phyloP scores from a whole-genome alignment of 2,113 vertebrate species.

The Lanius collurio region DNA sequence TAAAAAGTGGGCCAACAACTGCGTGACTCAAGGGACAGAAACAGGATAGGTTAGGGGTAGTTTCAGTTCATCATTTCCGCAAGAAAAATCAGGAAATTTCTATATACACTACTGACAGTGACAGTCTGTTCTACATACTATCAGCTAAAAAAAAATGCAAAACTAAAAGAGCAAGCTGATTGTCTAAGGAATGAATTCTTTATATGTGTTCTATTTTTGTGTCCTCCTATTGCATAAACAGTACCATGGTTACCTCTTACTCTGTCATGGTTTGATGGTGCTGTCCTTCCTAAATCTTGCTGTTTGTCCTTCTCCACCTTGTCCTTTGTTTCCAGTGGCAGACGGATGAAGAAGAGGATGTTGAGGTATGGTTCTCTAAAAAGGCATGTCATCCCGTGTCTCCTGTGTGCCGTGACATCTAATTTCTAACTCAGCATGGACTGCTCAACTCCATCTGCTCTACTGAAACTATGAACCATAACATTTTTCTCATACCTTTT shows the following conservation, averaged over 20 bases:
- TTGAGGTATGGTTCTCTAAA: constrained; percentile 78
- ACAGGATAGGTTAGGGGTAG: background rate
- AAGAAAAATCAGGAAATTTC: background rate
- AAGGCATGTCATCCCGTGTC: constrained; percentile 34
- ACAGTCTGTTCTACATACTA: background rate
- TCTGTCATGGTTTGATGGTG: background rate
- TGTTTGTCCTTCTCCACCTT: constrained; percentile 70
- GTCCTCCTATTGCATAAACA: constrained; percentile 4
- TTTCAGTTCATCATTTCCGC: background rate
- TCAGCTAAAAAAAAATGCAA: background rate
- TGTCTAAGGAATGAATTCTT: background rate
- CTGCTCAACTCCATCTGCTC: background rate
- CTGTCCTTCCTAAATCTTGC: constrained; percentile 64
- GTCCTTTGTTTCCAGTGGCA: constrained; percentile 70
- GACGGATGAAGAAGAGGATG: constrained; percentile 91
- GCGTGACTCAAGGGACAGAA: background rate
- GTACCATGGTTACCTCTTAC: background rate
- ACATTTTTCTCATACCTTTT: constrained; percentile 13
- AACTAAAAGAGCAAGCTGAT: background rate
- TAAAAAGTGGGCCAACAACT: background rate
- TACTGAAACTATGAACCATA: constrained; percentile 1
- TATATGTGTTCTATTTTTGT: background rate
- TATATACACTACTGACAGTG: background rate
- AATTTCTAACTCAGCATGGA: constrained; percentile 33
- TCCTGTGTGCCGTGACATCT: constrained; percentile 38